Conservation (phyloP, 1,140 invertebrate genomes). For the Philopotamus ludificatus region DNA sequence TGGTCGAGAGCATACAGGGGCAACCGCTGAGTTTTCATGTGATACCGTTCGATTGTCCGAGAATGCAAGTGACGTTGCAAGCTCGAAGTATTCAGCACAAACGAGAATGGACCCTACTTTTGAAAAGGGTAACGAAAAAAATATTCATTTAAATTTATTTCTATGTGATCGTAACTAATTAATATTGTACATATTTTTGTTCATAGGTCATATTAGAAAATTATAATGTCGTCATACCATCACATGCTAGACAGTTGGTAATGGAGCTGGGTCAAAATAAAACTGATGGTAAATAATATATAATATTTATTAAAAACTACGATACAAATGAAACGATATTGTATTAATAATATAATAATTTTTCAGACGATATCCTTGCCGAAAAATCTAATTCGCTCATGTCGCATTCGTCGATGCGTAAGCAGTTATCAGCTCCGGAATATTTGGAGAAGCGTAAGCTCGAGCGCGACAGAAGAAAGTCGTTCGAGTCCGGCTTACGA, state of each 20-base stretch:
- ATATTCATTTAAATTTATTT: conserved; percentile 1
- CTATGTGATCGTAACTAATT: not conserved
- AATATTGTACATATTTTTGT: conserved; percentile 11
- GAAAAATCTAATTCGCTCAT: conserved; percentile 56
- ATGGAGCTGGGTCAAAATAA: conserved; percentile 87
- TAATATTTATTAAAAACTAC: not conserved
- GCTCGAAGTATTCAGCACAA: conserved; percentile 88
- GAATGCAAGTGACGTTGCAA: conserved; percentile 85
- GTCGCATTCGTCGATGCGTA: conserved; percentile 62
- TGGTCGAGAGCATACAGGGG: conserved; percentile 92
- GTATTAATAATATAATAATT: conserved; percentile 15
- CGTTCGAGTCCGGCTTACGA: conserved; percentile 62
- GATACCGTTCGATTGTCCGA: conserved; percentile 92
- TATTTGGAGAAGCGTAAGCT: conserved; percentile 81
- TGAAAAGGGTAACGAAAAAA: conserved; percentile 47
- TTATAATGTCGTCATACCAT: conserved; percentile 90
- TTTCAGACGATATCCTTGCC: conserved; percentile 54
- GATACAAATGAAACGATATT: not conserved
- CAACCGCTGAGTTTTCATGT: conserved; percentile 94
- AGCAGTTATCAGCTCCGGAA: conserved; percentile 82
- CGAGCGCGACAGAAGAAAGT: conserved; percentile 68
- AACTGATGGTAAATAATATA: conserved; percentile 59
- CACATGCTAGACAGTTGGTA: conserved; percentile 87
- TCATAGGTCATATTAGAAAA: conserved; percentile 87
- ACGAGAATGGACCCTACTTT: conserved; percentile 73